These are phyloP conservation scores for Orientallactaga bullata DNA, from an alignment of 2,113 vertebrate species.

Conservation along the genomic window DNA sequence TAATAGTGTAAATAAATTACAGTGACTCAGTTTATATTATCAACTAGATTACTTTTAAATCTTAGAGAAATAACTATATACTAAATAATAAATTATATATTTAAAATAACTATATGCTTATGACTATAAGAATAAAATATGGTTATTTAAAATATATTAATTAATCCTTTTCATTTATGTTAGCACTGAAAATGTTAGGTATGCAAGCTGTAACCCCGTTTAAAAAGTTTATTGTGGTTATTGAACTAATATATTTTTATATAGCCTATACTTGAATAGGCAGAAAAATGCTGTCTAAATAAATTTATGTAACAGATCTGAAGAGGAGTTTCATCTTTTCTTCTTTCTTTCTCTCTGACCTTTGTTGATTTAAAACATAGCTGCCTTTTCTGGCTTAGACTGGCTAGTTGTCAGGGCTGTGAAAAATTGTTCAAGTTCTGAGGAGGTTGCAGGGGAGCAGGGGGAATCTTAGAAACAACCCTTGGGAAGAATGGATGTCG, in stretches of 20 bases:
- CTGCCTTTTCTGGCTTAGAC: background rate
- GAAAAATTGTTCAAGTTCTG: slow-evolving; percentile 39
- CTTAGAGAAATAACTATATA: slow-evolving; percentile 44
- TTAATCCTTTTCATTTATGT: background rate
- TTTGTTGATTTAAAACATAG: slow-evolving; percentile 44
- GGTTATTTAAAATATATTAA: background rate
- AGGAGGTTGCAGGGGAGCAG: background rate
- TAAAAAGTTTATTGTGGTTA: background rate
- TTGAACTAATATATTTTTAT: background rate
- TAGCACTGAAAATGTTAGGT: background rate
- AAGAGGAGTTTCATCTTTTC: background rate
- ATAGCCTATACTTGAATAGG: background rate
- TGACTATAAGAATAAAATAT: background rate
- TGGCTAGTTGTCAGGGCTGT: background rate
- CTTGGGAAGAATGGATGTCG: background rate
- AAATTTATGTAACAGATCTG: background rate
- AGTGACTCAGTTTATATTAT: slow-evolving; percentile 14
- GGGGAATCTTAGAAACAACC: background rate
- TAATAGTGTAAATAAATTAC: background rate
- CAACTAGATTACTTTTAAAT: slow-evolving; percentile 37
- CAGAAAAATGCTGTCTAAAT: background rate
- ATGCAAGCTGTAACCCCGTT: background rate
- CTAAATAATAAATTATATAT: background rate
- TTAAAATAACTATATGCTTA: background rate
- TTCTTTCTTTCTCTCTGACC: background rate